Evolutionary conservation across 2,113 vertebrate species (phyloP).

Genomic region (Clarias batrachus): DNA sequence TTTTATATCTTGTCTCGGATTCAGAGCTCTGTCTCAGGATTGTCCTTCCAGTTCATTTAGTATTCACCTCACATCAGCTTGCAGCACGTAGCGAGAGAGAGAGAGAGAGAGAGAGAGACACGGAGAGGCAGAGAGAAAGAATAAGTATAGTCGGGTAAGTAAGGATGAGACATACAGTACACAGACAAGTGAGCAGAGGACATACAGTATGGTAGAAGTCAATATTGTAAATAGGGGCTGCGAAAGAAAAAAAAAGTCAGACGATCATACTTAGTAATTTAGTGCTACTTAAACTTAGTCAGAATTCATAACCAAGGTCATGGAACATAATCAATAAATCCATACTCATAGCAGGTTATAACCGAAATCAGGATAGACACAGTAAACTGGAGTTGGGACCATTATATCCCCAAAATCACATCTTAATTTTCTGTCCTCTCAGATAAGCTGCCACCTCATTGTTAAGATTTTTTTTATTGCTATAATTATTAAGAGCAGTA

Average conservation of each 20-base stretch:
- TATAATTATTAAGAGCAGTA: not conserved
- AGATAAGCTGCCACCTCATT: not conserved
- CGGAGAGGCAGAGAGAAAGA: slow-evolving; percentile 1
- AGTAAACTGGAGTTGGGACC: not conserved
- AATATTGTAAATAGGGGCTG: not conserved
- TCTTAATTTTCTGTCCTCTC: not conserved
- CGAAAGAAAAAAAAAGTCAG: not conserved
- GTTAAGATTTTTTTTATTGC: not conserved
- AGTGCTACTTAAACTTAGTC: not conserved
- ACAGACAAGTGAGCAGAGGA: not conserved
- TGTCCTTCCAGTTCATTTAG: slow-evolving; percentile 51
- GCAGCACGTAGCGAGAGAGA: slow-evolving; percentile 52
- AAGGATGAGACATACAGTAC: not conserved
- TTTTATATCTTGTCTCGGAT: not conserved
- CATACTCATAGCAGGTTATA: not conserved
- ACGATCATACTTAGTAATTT: not conserved
- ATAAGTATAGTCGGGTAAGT: slow-evolving; percentile 1
- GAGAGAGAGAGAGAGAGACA: not conserved
- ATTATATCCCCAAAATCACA: not conserved
- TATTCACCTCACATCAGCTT: slow-evolving; percentile 67
- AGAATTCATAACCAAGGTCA: not conserved
- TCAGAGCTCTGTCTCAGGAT: not conserved
- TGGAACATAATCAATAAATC: not conserved
- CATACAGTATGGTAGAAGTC: not conserved
- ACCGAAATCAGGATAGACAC: not conserved